Evolutionary conservation across 2,113 vertebrate species (phyloP), one percentile per base, ranked within the genome.

Genomic region (Uropsilus gracilis): DNA sequence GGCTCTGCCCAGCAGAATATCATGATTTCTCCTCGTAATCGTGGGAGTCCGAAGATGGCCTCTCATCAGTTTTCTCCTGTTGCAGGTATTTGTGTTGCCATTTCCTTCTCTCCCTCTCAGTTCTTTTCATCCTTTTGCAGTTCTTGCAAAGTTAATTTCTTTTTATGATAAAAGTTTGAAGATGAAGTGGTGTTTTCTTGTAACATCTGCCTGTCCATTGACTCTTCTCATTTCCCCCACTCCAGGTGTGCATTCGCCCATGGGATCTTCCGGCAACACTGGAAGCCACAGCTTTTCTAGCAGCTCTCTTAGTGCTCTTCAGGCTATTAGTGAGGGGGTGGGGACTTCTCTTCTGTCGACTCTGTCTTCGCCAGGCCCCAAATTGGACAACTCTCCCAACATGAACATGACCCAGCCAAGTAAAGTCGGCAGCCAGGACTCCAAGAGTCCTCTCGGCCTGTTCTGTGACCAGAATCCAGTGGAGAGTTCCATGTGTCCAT

Each of bases 321-420:
- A 99, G 98, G 99, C 99, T 94, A 99, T 99, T 88, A 99, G 99
- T 80, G 99, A 99, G 92, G 99, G 99, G 1, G 99, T 99, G 83
- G 99, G 99, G 66, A 99, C 99, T 82, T 99, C 99, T 6, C 98
- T 99, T 91, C 97, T 99, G 61, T 99, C 99, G 16, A 98, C 99
- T 0, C 98, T 99, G 94, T 99, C 99, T 82, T 99, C 99, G 20
- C 99, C 99, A 0, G 98, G 99, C 59, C 98, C 99, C 96, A 99
- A 99, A 95, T 59, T 99, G 14, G 99, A 99, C 95, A 99, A 98
- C 95, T 99, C 99, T 57, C 99, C 99, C 50, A 99, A 98, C 85
- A 97, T 99, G 97, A 99, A 98, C 97, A 90, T 99, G 87, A 97
- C 98, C n/a, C 99, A 99, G 68, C 98, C 97, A 84, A 97, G 94